Percentiles rank a stretch among this genome's conserved stretches.
These are phyloP conservation scores for Neoaliturus tenellus DNA, from an alignment of 2,888 invertebrate genomes.

Conservation along the genomic window DNA sequence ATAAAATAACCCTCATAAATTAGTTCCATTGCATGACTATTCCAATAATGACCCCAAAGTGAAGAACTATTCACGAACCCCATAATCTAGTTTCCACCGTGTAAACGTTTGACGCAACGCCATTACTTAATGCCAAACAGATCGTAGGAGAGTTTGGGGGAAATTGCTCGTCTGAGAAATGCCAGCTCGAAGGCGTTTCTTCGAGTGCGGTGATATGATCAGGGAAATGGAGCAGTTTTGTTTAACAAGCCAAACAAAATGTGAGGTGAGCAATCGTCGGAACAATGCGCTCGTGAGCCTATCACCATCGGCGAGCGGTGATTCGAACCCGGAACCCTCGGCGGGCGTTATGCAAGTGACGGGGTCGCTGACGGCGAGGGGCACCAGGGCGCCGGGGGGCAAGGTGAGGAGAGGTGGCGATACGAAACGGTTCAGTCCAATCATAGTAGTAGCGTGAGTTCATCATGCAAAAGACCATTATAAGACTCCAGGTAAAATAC, in stretches of 20 bases:
- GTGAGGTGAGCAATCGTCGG: slow-evolving; percentile 29
- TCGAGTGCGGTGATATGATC: slow-evolving; percentile 34
- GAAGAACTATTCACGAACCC: no score
- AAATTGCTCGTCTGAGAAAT: slow-evolving; percentile 9
- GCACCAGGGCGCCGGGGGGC: neutral
- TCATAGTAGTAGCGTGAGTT: no score
- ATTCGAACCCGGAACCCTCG: slow-evolving; percentile 29
- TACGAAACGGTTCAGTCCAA: no score
- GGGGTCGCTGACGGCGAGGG: neutral
- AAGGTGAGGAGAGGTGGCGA: neutral
- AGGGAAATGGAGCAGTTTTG: slow-evolving; percentile 51
- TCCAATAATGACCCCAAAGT: no score
- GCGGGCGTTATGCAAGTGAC: slow-evolving; percentile 19
- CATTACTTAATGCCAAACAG: slow-evolving; percentile 21
- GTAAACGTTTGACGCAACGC: slow-evolving; percentile 16
- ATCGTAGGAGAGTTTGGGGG: neutral
- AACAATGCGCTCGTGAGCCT: slow-evolving; percentile 32
- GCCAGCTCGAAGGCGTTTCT: slow-evolving; percentile 31
- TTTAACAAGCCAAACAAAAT: slow-evolving; percentile 49
- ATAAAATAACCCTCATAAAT: no score
- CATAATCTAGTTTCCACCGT: no score
- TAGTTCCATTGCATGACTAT: no score
- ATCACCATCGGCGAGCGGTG: neutral
- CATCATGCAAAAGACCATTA: no score
- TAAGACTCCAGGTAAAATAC: no score